phyloP scores from a whole-genome alignment of 2,113 vertebrate species.

The Rhadina sibilatrix region DNA sequence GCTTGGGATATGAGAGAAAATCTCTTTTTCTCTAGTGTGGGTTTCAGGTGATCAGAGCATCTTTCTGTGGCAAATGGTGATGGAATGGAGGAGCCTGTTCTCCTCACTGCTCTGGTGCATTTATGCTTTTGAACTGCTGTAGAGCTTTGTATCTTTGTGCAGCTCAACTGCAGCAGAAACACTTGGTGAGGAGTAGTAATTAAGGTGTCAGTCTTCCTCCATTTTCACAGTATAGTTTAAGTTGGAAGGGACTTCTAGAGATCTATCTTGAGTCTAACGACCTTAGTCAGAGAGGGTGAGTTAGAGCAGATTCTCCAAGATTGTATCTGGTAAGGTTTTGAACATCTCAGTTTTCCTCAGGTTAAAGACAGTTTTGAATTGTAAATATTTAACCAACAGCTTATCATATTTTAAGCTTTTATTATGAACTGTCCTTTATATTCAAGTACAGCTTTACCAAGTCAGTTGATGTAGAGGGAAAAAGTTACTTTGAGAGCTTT shows the following conservation, averaged over 20 bases:
- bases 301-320: not conserved
- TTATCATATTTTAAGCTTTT: not conserved
- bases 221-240: not conserved
- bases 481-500: not conserved
- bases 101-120: not conserved
- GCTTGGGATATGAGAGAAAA: not conserved
- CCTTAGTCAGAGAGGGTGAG: not conserved
- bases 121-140: not conserved
- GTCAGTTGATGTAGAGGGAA: not conserved
- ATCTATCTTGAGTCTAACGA: fast-evolving
- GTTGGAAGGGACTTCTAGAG: not conserved
- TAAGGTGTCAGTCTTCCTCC: not conserved
- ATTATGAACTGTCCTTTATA: not conserved
- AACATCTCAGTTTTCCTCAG: not conserved
- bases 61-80: not conserved
- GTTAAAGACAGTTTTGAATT: not conserved
- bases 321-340: not conserved
- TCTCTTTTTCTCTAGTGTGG: not conserved
- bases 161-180: not conserved
- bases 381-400: not conserved
- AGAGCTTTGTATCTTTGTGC: not conserved
- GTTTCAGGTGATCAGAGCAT: not conserved
- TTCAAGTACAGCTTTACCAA: not conserved
- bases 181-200: not conserved
- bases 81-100: not conserved